phyloP scores from a whole-genome alignment of 2,888 invertebrate species.

The Lymantria dispar region DNA sequence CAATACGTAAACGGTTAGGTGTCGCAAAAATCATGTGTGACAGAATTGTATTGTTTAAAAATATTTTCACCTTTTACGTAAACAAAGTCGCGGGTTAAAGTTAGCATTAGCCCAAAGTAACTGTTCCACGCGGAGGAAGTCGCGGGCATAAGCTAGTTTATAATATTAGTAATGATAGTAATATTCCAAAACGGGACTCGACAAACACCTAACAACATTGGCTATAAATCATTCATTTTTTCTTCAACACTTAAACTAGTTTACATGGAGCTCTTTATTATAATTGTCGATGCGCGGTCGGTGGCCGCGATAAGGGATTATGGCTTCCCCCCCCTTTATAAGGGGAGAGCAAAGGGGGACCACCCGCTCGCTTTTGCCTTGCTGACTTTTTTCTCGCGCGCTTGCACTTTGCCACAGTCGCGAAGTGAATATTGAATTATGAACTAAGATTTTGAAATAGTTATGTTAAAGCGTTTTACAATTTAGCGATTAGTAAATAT shows the following conservation, averaged over 20 bases:
- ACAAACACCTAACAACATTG: constrained; percentile 20
- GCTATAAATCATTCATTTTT: constrained; percentile 26
- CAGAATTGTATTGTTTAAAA: no score
- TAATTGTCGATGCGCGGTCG: constrained; percentile 74
- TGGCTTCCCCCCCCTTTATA: constrained; percentile 38
- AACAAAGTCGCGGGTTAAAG: no score
- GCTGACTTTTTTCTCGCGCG: constrained; percentile 68
- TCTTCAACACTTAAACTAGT: constrained; percentile 42
- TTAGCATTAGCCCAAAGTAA: no score
- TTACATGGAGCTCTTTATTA: constrained; percentile 60
- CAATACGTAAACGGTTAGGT: no score
- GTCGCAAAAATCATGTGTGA: no score
- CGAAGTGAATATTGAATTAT: constrained; percentile 72
- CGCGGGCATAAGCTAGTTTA: no score
- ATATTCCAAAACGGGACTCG: neutral
- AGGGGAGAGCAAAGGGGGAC: neutral
- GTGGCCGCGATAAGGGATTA: constrained; percentile 71
- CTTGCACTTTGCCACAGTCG: constrained; percentile 64
- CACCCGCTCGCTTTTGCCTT: constrained; percentile 35
- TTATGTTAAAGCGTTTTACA: constrained; percentile 32
- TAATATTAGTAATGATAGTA: no score
- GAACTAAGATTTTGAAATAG: constrained; percentile 63
- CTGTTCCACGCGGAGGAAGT: no score
- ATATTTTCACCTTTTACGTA: no score
- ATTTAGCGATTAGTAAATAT: neutral